Evolutionary conservation across 37 sponge, comb jelly and placozoan genomes (phyloP).

Genomic region (Eunapius fragilis): DNA sequence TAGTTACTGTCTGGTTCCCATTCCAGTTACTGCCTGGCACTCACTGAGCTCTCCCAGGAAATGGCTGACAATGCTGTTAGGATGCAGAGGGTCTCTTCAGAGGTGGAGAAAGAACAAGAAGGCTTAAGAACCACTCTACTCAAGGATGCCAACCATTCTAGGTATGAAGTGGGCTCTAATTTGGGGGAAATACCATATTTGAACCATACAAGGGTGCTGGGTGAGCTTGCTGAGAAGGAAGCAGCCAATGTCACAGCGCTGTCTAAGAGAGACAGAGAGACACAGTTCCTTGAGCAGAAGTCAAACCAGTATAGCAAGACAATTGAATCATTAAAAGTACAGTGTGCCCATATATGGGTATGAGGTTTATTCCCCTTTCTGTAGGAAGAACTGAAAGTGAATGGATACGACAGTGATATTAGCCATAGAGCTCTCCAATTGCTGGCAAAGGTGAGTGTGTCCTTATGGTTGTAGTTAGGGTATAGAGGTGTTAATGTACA

Average conservation of each 20-base stretch:
- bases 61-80: not conserved
- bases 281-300: constrained; percentile 63
- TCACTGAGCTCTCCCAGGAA: constrained; percentile 30
- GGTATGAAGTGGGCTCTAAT: constrained; percentile 4
- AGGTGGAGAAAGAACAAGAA: constrained; percentile 19
- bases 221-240: constrained; percentile 19
- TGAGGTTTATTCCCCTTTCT: not conserved
- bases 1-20: not conserved
- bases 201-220: constrained; percentile 11
- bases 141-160: constrained; percentile 34
- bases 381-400: constrained; percentile 45
- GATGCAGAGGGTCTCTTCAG: constrained; percentile 15
- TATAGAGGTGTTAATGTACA: not conserved
- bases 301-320: constrained; percentile 54
- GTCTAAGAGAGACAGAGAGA: constrained; percentile 17
- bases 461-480: not conserved
- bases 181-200: not conserved
- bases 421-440: constrained; percentile 46
- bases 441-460: constrained; percentile 27
- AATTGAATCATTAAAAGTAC: constrained; percentile 51
- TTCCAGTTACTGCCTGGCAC: constrained; percentile 21
- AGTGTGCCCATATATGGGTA: not conserved
- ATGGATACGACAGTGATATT: constrained; percentile 41
- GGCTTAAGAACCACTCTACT: constrained; percentile 1
- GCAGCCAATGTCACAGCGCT: not conserved